A percentile compares a stretch with the other conserved stretches of the same genome.
These are phyloP conservation scores for Myotis daubentonii DNA, from an alignment of 2,797 vertebrate species.

Conservation along the genomic window DNA sequence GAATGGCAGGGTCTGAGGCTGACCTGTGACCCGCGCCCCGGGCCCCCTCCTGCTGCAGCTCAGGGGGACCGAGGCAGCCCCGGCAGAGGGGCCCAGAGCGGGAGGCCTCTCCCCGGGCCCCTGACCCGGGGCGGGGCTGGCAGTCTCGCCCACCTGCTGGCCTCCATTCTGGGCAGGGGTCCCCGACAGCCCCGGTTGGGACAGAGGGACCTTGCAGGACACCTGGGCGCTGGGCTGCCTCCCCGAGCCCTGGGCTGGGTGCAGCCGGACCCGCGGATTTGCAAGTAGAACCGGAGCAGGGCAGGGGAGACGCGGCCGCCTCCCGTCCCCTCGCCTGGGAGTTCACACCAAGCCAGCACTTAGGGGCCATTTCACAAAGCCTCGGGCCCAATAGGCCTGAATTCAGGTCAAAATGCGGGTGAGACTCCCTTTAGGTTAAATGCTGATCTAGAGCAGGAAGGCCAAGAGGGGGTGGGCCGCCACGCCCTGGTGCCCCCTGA, in stretches of 20 bases:
- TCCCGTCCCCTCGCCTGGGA: background rate
- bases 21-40: no score
- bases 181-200: background rate
- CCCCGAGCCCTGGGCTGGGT: fast-evolving
- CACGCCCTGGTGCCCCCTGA: background rate
- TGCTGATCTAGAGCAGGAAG: background rate
- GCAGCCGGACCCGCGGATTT: background rate
- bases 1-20: no score
- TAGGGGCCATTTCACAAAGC: background rate
- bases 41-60: no score
- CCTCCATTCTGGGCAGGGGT: no score
- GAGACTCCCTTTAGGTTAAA: conserved; percentile 45
- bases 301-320: fast-evolving
- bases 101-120: no score
- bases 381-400: background rate
- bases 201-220: conserved; percentile 50
- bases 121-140: no score
- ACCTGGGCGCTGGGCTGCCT: background rate
- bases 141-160: no score
- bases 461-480: background rate
- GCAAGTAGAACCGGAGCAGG: background rate
- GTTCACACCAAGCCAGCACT: background rate
- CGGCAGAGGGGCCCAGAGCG: no score
- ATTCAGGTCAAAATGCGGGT: conserved; percentile 27
- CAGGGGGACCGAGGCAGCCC: no score